Percentiles rank a stretch among this genome's conserved stretches.
Conservation (phyloP, 2,797 vertebrate species). For the Enoplosus armatus region DNA sequence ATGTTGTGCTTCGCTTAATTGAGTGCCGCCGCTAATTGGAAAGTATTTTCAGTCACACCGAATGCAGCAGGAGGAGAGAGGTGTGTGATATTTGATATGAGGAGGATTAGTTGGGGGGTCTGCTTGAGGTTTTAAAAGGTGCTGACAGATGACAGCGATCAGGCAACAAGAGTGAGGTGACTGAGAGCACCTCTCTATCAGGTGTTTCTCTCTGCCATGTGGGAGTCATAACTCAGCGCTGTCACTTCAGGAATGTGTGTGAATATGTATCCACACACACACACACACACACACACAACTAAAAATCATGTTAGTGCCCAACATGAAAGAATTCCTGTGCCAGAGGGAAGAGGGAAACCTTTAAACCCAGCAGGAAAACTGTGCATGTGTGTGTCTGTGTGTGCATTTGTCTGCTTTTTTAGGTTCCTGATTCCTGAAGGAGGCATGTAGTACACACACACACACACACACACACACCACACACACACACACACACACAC, state of each 20-base stretch:
- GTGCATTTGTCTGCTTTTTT: constrained; percentile 9
- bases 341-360: constrained; percentile 54
- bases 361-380: constrained; percentile 52
- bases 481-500: constrained; percentile 21
- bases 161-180: constrained; percentile 31
- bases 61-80: constrained; percentile 4
- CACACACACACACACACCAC: constrained; percentile 8
- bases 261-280: constrained; percentile 1
- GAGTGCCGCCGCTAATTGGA: constrained; percentile 13
- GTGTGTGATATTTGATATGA: constrained; percentile 26
- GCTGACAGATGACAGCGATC: constrained; percentile 27
- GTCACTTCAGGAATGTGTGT: constrained; percentile 65
- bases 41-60: constrained; percentile 7
- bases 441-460: constrained; percentile 12
- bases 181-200: constrained; percentile 20
- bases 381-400: constrained; percentile 17
- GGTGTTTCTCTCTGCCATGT: constrained; percentile 55
- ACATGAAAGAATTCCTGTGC: constrained; percentile 59
- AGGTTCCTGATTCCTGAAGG: constrained; percentile 8
- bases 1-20: neutral
- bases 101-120: constrained; percentile 9
- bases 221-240: constrained; percentile 68
- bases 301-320: constrained; percentile 39
- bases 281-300: constrained; percentile 23
- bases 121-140: neutral